Evolutionary conservation across 53 echinoderm and acorn worm species (phyloP).

Genomic region (Temnopleurus reevesii): DNA sequence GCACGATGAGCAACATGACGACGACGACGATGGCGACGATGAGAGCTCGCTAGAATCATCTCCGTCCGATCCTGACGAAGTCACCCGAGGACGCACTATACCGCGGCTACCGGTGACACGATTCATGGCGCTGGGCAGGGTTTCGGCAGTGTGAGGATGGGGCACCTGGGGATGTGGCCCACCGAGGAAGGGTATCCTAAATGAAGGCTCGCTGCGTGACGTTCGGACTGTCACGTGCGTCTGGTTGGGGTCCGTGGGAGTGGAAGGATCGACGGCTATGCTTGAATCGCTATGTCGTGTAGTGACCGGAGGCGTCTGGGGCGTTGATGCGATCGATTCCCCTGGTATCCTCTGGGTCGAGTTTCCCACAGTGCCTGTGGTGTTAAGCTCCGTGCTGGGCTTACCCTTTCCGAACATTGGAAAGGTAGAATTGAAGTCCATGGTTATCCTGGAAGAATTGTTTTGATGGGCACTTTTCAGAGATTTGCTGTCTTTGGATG

Average conservation of each 20-base stretch:
- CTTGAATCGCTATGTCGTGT: slow-evolving; percentile 60
- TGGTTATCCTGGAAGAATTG: slow-evolving; percentile 27
- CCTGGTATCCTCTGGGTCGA: slow-evolving; percentile 49
- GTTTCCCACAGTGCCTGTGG: slow-evolving; percentile 61
- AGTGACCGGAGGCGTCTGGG: background rate
- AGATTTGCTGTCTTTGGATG: background rate
- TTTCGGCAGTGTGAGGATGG: background rate
- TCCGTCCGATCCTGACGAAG: background rate
- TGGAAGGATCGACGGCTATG: slow-evolving; percentile 39
- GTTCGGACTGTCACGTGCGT: slow-evolving; percentile 57
- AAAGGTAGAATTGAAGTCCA: slow-evolving; percentile 58
- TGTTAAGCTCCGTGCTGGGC: slow-evolving; percentile 84
- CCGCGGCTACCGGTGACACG: slow-evolving; percentile 85
- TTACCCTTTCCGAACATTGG: slow-evolving; percentile 85
- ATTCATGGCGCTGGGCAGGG: slow-evolving; percentile 53
- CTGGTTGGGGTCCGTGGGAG: slow-evolving; percentile 21
- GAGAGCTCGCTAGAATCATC: slow-evolving; percentile 38
- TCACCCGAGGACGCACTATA: slow-evolving; percentile 42
- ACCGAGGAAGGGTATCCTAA: slow-evolving; percentile 15
- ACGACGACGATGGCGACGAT: slow-evolving; percentile 57
- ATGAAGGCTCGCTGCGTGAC: slow-evolving; percentile 51
- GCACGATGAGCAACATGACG: slow-evolving; percentile 67
- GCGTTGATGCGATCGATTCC: background rate
- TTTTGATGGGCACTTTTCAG: slow-evolving; percentile 31
- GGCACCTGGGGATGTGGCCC: background rate